These are phyloP conservation scores for Leiothrix lutea DNA, from an alignment of 2,113 vertebrate species.

Conservation along the genomic window DNA sequence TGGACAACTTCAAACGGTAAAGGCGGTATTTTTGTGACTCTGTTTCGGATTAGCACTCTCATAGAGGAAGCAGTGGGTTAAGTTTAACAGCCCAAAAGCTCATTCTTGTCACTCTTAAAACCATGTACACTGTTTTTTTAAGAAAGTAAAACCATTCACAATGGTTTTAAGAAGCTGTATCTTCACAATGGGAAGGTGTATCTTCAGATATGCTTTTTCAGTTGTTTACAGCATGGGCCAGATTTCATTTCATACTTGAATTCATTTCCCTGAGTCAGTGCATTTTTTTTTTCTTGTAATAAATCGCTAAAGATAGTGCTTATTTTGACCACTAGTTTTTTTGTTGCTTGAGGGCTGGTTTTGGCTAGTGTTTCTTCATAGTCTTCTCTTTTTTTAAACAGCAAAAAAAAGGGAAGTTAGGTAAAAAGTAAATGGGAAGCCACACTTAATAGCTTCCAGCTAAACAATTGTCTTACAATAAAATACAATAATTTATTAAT, in stretches of 20 bases:
- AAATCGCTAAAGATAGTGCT: background rate
- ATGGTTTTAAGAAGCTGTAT: background rate
- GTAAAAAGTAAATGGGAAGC: background rate
- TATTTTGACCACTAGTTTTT: background rate
- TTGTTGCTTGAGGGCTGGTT: background rate
- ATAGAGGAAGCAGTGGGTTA: background rate
- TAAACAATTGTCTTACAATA: background rate
- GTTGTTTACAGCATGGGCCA: background rate
- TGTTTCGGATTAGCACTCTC: background rate
- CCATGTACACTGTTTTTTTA: background rate
- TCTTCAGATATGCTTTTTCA: background rate
- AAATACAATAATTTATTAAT: background rate
- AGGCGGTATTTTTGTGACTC: background rate
- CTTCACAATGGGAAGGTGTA: background rate
- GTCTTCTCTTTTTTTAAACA: background rate
- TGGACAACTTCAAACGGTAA: conserved; percentile 48
- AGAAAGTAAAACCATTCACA: background rate
- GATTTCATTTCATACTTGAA: background rate
- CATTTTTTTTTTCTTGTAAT: background rate
- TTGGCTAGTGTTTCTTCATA: background rate
- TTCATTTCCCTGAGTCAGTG: background rate
- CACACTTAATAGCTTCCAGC: background rate
- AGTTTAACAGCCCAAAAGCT: background rate
- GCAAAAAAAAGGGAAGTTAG: background rate
- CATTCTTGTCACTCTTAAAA: background rate